phyloP scores from a whole-genome alignment of 2,113 vertebrate species.

The Coturnix japonica region DNA sequence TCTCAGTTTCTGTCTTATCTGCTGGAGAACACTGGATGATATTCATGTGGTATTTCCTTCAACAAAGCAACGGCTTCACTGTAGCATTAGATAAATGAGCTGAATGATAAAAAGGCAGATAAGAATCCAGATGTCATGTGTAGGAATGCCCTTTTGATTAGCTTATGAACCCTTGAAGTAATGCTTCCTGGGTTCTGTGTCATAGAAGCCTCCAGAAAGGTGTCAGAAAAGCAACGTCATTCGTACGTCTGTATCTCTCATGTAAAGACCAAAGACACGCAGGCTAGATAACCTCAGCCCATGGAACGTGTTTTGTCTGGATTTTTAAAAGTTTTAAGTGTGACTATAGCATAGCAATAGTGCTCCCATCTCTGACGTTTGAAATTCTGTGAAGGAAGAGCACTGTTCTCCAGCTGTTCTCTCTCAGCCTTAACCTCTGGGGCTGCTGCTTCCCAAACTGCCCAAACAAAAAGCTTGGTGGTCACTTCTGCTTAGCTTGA shows the following conservation, averaged over 20 bases:
- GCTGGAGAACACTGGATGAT: neutral
- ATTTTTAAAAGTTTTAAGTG: neutral
- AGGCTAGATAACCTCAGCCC: neutral
- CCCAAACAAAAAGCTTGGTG: neutral
- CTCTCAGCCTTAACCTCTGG: neutral
- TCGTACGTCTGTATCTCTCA: neutral
- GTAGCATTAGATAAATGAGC: conserved; percentile 42
- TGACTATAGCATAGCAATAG: neutral
- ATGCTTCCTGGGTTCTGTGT: neutral
- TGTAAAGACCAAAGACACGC: neutral
- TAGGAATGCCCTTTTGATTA: neutral
- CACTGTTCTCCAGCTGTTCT: neutral
- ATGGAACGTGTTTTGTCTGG: neutral
- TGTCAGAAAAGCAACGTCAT: neutral
- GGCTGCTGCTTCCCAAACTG: neutral
- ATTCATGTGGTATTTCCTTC: conserved; percentile 26
- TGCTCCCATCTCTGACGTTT: neutral
- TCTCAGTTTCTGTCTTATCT: neutral
- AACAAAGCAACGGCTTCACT: conserved; percentile 23
- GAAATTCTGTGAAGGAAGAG: neutral
- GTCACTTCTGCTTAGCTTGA: neutral
- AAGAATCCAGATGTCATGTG: conserved; percentile 31
- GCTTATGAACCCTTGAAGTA: neutral
- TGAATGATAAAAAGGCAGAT: conserved; percentile 11
- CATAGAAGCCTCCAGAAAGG: neutral